Conservation (phyloP, 1,140 invertebrate genomes). For the Helicoverpa armigera region DNA sequence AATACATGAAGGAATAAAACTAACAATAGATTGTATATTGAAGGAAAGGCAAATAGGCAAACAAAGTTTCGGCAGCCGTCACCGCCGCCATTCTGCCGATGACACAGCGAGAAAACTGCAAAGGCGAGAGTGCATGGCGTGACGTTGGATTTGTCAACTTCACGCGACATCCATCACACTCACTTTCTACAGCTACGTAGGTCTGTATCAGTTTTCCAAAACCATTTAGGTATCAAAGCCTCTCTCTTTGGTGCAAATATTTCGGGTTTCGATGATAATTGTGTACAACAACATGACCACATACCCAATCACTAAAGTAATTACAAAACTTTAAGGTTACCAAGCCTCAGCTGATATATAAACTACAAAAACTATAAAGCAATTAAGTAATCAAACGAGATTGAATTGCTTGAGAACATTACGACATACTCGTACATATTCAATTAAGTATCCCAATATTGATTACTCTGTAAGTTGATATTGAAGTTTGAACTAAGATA, state of each 20-base stretch:
- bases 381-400: background rate
- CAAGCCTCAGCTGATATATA: background rate
- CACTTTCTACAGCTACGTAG: slow-evolving; percentile 8
- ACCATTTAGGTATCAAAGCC: background rate
- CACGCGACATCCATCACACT: slow-evolving; percentile 23
- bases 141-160: slow-evolving; percentile 12
- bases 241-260: background rate
- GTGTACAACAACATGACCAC: background rate
- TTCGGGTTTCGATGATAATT: background rate
- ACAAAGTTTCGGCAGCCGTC: no score
- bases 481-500: slow-evolving; percentile 20
- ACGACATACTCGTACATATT: background rate
- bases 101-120: no score
- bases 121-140: background rate
- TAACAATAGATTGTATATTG: no score
- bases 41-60: no score
- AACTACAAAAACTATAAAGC: background rate
- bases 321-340: background rate
- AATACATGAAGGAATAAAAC: no score
- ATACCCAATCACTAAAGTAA: background rate
- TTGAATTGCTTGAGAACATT: background rate
- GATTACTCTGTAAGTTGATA: slow-evolving; percentile 35
- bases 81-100: no score
- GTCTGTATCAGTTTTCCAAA: background rate
- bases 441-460: slow-evolving; percentile 13